Evolutionary conservation across 2,888 invertebrate genomes (phyloP).

Genomic region (Exocentrus adspersus): DNA sequence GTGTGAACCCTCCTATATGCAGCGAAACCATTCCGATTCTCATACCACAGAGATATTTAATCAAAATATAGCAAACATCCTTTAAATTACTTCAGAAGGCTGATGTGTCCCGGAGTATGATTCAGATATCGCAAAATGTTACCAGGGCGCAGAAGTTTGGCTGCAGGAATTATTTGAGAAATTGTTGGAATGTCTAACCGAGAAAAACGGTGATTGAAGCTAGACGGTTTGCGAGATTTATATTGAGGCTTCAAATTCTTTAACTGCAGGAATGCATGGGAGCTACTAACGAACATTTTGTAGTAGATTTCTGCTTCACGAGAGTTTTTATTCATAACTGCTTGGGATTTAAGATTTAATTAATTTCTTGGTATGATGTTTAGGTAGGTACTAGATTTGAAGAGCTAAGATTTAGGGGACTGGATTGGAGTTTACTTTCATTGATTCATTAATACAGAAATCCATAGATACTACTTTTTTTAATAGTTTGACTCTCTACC

Average conservation of each 20-base stretch:
- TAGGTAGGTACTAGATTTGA: too few species aligned
- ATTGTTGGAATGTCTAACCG: neutral
- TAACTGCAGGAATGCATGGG: conserved; percentile 1
- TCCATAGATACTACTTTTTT: too few species aligned
- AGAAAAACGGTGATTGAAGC: conserved; percentile 11
- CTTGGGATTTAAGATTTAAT: too few species aligned
- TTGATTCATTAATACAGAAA: too few species aligned
- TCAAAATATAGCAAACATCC: conserved; percentile 13
- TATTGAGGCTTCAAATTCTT: conserved; percentile 2
- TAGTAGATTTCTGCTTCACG: neutral
- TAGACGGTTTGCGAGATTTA: conserved; percentile 12
- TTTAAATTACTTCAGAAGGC: conserved; percentile 9
- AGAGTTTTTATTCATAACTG: conserved; percentile 2
- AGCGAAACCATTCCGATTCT: conserved; percentile 18
- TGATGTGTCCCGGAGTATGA: conserved; percentile 3
- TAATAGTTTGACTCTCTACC: too few species aligned
- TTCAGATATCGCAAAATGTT: conserved; percentile 8
- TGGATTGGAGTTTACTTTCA: too few species aligned
- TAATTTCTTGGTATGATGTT: neutral
- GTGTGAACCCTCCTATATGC: conserved; percentile 33
- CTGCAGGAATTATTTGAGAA: conserved; percentile 2
- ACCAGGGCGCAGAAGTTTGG: neutral
- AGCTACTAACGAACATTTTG: neutral
- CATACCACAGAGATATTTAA: conserved; percentile 17
- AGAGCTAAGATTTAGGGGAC: too few species aligned